A percentile compares a stretch with the other conserved stretches of the same genome.
These are phyloP conservation scores for Galago senegalensis DNA, from an alignment of 2,797 vertebrate species.

Conservation along the genomic window DNA sequence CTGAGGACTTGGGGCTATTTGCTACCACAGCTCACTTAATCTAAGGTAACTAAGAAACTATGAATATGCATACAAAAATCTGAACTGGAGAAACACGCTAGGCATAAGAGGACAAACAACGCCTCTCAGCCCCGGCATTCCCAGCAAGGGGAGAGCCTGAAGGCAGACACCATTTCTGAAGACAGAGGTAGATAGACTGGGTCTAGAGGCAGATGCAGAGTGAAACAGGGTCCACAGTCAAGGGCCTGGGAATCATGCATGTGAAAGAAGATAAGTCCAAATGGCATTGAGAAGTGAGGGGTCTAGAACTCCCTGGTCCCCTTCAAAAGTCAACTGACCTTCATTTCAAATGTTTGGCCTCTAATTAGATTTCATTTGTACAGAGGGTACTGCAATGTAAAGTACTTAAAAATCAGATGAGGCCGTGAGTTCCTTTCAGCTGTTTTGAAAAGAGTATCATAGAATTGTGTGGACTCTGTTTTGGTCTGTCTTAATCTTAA, in stretches of 20 bases:
- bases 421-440: not conserved
- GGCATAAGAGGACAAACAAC: not conserved
- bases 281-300: not conserved
- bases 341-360: conserved; percentile 51
- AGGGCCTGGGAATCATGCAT: not conserved
- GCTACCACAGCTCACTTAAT: not conserved
- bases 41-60: not conserved
- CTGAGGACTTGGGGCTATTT: not conserved
- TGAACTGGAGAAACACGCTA: not conserved
- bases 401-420: conserved; percentile 32
- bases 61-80: not conserved
- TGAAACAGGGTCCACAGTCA: not conserved
- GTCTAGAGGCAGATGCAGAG: accelerated
- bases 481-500: conserved; percentile 38
- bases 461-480: conserved; percentile 21
- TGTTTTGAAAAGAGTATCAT: conserved; percentile 20
- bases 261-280: not conserved
- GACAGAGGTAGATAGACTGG: not conserved
- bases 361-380: conserved; percentile 49
- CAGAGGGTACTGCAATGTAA: not conserved
- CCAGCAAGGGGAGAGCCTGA: not conserved
- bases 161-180: not conserved
- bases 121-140: not conserved
- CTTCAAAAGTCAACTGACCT: not conserved
- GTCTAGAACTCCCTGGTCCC: not conserved